A percentile compares a stretch with the other conserved stretches of the same genome.
Conservation (phyloP, 2,888 invertebrate species). For the Quadriops clusia region DNA sequence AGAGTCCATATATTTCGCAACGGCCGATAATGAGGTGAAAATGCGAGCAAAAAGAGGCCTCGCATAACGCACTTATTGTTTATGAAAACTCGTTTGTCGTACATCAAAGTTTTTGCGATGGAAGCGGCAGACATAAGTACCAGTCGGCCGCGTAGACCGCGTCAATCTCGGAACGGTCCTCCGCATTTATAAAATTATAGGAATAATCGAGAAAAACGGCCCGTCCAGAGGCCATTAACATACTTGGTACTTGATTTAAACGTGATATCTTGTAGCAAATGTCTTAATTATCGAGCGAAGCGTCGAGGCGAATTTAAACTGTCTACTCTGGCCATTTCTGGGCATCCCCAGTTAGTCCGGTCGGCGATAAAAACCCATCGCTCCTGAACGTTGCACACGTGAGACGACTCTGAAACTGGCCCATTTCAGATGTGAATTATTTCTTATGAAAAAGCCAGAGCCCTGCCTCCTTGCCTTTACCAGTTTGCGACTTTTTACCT, state of each 20-base stretch:
- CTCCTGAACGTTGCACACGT: constrained; percentile 31
- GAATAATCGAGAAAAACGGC: constrained; percentile 31
- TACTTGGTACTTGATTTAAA: constrained; percentile 37
- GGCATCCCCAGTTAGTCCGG: constrained; percentile 30
- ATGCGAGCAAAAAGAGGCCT: too few species aligned
- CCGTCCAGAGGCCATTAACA: constrained; percentile 34
- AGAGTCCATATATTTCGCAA: too few species aligned
- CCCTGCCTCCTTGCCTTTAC: too few species aligned
- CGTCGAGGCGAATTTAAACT: constrained; percentile 37
- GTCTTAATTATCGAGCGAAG: constrained; percentile 37
- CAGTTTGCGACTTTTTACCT: too few species aligned
- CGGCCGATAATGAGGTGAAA: too few species aligned
- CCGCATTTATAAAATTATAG: constrained; percentile 28
- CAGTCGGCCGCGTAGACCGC: constrained; percentile 23
- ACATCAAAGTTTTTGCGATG: constrained; percentile 29
- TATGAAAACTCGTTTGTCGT: constrained; percentile 21
- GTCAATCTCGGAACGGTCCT: constrained; percentile 12
- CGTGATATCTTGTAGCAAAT: constrained; percentile 37
- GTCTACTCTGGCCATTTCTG: constrained; percentile 37
- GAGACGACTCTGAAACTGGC: constrained; percentile 29
- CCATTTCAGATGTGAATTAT: constrained; percentile 34
- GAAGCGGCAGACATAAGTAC: constrained; percentile 28
- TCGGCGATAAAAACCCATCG: constrained; percentile 29
- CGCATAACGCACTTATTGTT: too few species aligned
- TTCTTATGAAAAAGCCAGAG: constrained; percentile 33